Percentiles rank a stretch among this genome's conserved stretches.
Evolutionary conservation across 2,113 vertebrate species (phyloP).

Genomic region (Motacilla tschutschensis): DNA sequence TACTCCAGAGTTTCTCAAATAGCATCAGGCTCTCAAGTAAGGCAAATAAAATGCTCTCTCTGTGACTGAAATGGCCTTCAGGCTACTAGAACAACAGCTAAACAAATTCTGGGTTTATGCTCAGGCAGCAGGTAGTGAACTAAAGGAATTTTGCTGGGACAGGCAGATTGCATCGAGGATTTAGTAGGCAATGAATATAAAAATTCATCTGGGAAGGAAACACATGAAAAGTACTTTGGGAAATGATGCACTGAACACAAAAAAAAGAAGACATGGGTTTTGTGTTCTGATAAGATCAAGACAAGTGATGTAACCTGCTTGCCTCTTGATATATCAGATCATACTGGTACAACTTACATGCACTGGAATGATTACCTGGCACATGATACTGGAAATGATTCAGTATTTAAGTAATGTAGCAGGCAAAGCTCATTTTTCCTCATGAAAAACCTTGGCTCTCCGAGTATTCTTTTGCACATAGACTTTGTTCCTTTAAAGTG

Average conservation of each 20-base stretch:
- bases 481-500: background rate
- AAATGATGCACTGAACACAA: background rate
- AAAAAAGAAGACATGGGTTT: background rate
- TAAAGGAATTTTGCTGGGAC: background rate
- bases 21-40: background rate
- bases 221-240: background rate
- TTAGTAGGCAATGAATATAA: background rate
- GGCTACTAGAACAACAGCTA: background rate
- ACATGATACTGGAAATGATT: slow-evolving; percentile 19
- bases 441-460: background rate
- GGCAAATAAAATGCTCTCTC: background rate
- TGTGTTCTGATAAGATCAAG: slow-evolving; percentile 28
- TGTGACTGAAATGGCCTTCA: background rate
- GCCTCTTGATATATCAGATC: slow-evolving; percentile 32
- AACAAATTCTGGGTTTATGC: background rate
- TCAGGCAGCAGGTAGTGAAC: background rate
- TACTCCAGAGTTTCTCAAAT: background rate
- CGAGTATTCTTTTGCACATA: background rate
- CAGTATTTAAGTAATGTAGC: slow-evolving; percentile 21
- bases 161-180: background rate
- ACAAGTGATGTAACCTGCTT: slow-evolving; percentile 10
- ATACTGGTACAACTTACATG: background rate
- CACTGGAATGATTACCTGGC: slow-evolving; percentile 18
- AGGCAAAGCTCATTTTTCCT: slow-evolving; percentile 6
- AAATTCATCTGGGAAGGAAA: background rate